Evolutionary conservation across 1,140 invertebrate species (phyloP).

Genomic region (Tetramorium simillimum): DNA sequence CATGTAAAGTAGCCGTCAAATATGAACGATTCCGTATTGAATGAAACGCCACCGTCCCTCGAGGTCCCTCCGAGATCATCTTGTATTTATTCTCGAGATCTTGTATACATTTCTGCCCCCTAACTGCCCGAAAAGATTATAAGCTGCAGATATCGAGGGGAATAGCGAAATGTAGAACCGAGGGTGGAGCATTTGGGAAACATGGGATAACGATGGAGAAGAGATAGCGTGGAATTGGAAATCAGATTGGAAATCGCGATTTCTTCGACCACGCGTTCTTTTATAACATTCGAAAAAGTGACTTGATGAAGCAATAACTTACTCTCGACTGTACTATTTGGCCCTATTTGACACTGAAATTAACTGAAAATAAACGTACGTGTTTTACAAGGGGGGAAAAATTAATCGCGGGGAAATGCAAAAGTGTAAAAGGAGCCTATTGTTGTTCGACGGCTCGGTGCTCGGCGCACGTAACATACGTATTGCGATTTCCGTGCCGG

Average conservation of each 20-base stretch:
- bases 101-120: background rate
- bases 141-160: constrained; percentile 36
- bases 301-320: background rate
- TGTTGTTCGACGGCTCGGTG: constrained; percentile 63
- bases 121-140: constrained; percentile 34
- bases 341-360: background rate
- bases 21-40: constrained; percentile 4
- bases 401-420: background rate
- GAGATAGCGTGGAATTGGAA: background rate
- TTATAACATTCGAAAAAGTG: background rate
- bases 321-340: background rate
- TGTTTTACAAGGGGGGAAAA: background rate
- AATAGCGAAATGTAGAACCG: background rate
- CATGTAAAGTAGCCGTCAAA: background rate
- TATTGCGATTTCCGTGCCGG: constrained; percentile 73
- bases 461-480: constrained; percentile 69
- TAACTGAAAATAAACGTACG: background rate
- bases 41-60: background rate
- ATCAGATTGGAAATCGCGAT: background rate
- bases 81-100: constrained; percentile 28
- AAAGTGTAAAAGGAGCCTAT: background rate
- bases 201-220: background rate
- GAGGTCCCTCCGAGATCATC: constrained; percentile 5
- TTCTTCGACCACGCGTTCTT: background rate
- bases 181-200: constrained; percentile 26